phyloP scores from a whole-genome alignment of 2,888 invertebrate species.

The Anagyrus pseudococci region DNA sequence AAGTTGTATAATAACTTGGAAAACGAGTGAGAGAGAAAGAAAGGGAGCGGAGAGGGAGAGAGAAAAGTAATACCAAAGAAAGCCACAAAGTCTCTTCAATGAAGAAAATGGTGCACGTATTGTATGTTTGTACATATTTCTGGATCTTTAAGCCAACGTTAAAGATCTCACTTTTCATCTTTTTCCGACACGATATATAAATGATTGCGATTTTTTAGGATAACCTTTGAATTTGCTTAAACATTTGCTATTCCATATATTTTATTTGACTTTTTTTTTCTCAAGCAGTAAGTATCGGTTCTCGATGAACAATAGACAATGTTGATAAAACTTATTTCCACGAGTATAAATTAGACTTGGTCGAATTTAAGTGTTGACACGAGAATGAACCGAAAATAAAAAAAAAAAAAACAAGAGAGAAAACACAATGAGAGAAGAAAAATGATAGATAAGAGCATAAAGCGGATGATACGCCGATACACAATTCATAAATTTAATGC shows the following conservation, averaged over 20 bases:
- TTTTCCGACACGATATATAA: constrained; percentile 31
- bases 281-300: too few species aligned
- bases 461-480: constrained; percentile 27
- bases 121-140: constrained; percentile 40
- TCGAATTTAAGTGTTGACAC: too few species aligned
- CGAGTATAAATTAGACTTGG: too few species aligned
- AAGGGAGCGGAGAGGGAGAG: too few species aligned
- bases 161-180: constrained; percentile 38
- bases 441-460: too few species aligned
- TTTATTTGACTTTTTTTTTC: background rate
- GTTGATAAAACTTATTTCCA: background rate
- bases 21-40: too few species aligned
- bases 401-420: constrained; percentile 6
- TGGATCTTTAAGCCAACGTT: constrained; percentile 32
- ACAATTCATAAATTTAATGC: constrained; percentile 24
- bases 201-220: constrained; percentile 20
- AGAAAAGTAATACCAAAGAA: constrained; percentile 13
- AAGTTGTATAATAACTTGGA: background rate
- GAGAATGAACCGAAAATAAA: constrained; percentile 13
- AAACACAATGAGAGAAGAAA: constrained; percentile 12
- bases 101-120: constrained; percentile 33
- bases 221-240: too few species aligned
- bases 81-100: constrained; percentile 29
- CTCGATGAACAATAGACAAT: too few species aligned
- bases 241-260: too few species aligned